Base-by-base conservation (phyloP, 2,113 vertebrate species). In the Poeciliopsis turrubarensis region DNA sequence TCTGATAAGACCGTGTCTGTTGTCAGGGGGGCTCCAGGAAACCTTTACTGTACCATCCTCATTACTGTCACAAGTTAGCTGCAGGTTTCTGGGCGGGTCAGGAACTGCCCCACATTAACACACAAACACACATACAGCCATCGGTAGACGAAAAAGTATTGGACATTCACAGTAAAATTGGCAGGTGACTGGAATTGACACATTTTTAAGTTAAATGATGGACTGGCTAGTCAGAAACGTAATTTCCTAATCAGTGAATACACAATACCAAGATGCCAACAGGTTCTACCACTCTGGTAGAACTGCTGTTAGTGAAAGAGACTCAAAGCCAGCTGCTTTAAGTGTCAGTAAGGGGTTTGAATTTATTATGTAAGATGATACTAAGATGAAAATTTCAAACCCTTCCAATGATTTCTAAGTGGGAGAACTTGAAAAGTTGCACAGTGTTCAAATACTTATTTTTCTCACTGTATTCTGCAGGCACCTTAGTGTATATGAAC, bases 31-130 rank as follows among this genome's bases (percentile, higher is more conserved):
- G 0, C 84, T 91, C 98, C 98, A 99, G 78, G 87, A 92, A 22
- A 92, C 91, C 1, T 86, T 60, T 47, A 99, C 95, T 1, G 93
- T 95, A 0, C 96, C 96, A 5, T 97, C 96, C 19, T 92, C 92
- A 17, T 94, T 93, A 1, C 93, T 94, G 54, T 94, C 95, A 79
- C 95, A 94, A 0, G 93, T 92, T 63, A 99, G 92, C 92, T 99
- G 96, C 34, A 98, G 96, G 70, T 95, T 94, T 60, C 90, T 93
- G 27, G 98, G 98, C 37, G 97, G 95, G 29, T 97, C 97, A 0
- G 98, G 97, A 61, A 98, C 98, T 99, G 47, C 22, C 37, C 17
- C 57, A 25, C 25, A 47, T 26, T 64, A 27, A 72, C 13, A 71
- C 29, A 65, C 13, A 47, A 27, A 72, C 15, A 73, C 29, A 65